A percentile compares a stretch with the other conserved stretches of the same genome.
These are phyloP conservation scores for Pipistrellus pipistrellus DNA, from an alignment of 2,797 vertebrate genomes.

Conservation along the genomic window DNA sequence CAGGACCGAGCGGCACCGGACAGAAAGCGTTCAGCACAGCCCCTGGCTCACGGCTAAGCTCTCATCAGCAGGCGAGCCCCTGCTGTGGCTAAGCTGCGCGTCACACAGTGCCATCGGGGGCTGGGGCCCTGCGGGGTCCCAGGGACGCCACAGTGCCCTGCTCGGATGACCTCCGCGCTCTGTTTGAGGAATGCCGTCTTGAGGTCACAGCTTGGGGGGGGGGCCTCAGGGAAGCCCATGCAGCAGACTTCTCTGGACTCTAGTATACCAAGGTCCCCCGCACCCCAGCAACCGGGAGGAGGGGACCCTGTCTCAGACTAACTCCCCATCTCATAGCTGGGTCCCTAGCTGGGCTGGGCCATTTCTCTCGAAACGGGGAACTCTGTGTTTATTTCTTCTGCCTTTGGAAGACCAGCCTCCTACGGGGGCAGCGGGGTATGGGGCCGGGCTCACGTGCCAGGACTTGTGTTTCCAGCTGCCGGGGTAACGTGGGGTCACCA, in stretches of 20 bases:
- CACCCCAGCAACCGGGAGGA: background rate
- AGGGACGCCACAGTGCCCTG: background rate
- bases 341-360: background rate
- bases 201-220: background rate
- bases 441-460: background rate
- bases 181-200: background rate
- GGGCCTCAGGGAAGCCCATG: background rate
- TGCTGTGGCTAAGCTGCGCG: background rate
- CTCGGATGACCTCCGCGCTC: background rate
- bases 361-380: background rate
- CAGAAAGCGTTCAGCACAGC: background rate
- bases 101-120: background rate
- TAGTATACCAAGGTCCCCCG: fast-evolving
- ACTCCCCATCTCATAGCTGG: background rate
- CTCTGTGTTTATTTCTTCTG: background rate
- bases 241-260: background rate
- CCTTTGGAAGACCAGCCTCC: background rate
- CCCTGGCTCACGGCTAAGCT: background rate
- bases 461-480: background rate
- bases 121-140: background rate
- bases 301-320: background rate
- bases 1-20: background rate
- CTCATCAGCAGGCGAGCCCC: background rate
- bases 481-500: background rate
- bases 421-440: background rate